Percentiles rank a stretch among this genome's conserved stretches.
phyloP scores from a whole-genome alignment of 23 tunicate genomes.

The Diplosoma virens region DNA sequence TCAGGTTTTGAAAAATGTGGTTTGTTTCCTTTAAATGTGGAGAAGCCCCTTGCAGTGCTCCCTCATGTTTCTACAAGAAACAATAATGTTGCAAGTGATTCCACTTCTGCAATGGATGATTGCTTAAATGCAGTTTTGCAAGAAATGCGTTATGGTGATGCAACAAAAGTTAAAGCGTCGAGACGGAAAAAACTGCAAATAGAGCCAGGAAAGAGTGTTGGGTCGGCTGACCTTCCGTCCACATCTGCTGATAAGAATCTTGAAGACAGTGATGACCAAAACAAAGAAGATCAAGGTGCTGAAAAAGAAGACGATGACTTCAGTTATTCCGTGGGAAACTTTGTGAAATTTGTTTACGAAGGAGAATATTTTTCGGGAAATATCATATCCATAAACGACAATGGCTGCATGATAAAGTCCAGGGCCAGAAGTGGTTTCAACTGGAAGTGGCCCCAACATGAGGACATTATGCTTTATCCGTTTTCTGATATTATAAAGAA shows the following conservation, averaged over 20 bases:
- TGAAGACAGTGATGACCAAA: background rate
- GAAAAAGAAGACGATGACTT: too few relatives aligned
- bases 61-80: background rate
- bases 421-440: background rate
- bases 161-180: background rate
- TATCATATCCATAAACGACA: background rate
- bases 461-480: constrained; percentile 1
- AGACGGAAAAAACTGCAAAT: background rate
- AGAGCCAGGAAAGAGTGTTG: background rate
- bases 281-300: background rate
- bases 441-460: constrained; percentile 9
- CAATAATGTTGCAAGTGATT: background rate
- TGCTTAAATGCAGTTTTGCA: background rate
- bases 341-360: background rate
- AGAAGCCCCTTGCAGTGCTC: background rate
- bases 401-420: background rate
- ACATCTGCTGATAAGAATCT: background rate
- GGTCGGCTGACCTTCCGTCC: background rate
- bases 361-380: background rate
- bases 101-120: background rate
- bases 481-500: background rate
- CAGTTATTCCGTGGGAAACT: background rate
- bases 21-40: background rate
- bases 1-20: background rate
- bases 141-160: background rate